Evolutionary conservation across 2,888 invertebrate genomes (phyloP).

Genomic region (Sminthurinus aureus): DNA sequence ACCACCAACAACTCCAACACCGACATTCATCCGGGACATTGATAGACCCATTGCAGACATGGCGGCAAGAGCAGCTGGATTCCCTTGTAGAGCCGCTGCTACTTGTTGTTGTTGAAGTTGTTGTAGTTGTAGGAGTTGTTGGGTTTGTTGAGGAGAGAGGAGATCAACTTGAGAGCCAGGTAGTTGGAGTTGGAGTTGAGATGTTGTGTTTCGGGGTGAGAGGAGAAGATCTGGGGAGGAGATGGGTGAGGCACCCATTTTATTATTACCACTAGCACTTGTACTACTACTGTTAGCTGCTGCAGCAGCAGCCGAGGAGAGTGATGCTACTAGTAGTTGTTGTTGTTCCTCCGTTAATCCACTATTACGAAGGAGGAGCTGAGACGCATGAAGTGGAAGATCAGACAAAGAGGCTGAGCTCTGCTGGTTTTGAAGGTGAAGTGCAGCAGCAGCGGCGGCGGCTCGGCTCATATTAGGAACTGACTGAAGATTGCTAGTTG

Average conservation of each 20-base stretch:
- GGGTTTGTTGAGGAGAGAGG: constrained; percentile 45
- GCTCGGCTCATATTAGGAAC: constrained; percentile 45
- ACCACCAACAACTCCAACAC: not conserved
- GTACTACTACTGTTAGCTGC: too few species aligned
- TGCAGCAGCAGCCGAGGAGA: constrained; percentile 8
- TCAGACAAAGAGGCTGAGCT: constrained; percentile 60
- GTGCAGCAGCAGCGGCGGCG: constrained; percentile 33
- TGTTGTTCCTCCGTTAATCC: constrained; percentile 36
- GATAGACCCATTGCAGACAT: too few species aligned
- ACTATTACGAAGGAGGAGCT: constrained; percentile 52
- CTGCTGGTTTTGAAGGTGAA: constrained; percentile 13
- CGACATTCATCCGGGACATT: not conserved
- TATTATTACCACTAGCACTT: constrained; percentile 13
- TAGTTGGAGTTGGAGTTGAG: not conserved
- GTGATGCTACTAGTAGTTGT: constrained; percentile 31
- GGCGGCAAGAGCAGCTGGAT: not conserved
- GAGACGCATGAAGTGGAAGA: constrained; percentile 61
- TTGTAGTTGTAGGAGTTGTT: constrained; percentile 18
- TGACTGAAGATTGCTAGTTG: constrained; percentile 45
- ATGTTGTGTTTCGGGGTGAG: constrained; percentile 28
- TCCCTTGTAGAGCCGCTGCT: too few species aligned
- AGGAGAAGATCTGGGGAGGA: constrained; percentile 55
- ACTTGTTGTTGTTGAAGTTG: constrained; percentile 19
- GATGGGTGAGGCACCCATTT: constrained; percentile 54
- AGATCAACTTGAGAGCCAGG: constrained; percentile 53